These are phyloP conservation scores for Panurus biarmicus DNA, from an alignment of 2,113 vertebrate species.

Conservation along the genomic window DNA sequence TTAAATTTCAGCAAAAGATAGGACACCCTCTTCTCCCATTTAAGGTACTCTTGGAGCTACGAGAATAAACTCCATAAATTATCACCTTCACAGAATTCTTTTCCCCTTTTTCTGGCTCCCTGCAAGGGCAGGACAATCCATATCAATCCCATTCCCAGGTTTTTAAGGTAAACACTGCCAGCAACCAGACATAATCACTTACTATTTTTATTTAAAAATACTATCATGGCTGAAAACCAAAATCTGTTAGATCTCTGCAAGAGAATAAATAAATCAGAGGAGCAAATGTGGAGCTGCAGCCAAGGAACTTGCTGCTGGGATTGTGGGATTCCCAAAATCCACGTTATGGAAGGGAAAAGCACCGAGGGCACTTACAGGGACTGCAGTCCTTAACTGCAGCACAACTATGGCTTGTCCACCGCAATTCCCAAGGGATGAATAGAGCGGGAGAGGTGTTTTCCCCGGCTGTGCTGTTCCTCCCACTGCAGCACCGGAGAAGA, in stretches of 20 bases:
- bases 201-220: background rate
- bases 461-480: background rate
- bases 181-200: background rate
- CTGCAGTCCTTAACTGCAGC: background rate
- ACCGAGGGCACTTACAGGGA: background rate
- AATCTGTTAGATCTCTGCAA: background rate
- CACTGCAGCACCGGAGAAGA: fast-evolving
- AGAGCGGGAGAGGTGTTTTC: fast-evolving
- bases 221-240: background rate
- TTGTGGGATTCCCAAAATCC: background rate
- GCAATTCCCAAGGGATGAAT: fast-evolving
- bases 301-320: background rate
- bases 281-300: background rate
- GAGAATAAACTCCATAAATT: background rate
- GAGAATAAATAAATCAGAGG: background rate
- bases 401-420: background rate
- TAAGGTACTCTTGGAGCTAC: background rate
- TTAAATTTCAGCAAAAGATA: background rate
- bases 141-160: background rate
- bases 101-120: background rate
- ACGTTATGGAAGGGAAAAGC: background rate
- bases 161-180: background rate
- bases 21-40: background rate
- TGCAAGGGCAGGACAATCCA: background rate
- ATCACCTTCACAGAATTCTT: background rate